Conservation (phyloP, 2,888 invertebrate species). For the Alitta virens region DNA sequence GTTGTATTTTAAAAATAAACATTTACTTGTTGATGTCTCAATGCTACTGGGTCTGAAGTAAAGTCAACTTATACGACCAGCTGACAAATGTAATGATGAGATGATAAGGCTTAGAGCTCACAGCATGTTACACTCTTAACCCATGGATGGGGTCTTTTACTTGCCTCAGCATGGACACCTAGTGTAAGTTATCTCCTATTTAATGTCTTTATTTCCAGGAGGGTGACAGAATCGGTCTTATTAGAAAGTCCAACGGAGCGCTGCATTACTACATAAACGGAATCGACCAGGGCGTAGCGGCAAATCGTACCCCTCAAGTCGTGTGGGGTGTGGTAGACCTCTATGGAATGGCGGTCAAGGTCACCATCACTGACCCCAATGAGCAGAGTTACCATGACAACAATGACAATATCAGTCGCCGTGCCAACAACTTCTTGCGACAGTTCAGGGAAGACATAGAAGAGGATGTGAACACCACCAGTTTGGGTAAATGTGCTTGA, state of each 20-base stretch:
- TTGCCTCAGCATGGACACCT: too few species aligned
- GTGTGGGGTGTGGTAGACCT: conserved; percentile 94
- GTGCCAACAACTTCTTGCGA: conserved; percentile 35
- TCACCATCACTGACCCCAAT: conserved; percentile 48
- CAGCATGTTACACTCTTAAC: too few species aligned
- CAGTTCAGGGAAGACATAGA: conserved; percentile 36
- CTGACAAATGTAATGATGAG: too few species aligned
- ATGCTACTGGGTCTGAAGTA: too few species aligned
- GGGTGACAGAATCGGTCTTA: conserved; percentile 89
- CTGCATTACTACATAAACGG: conserved; percentile 93
- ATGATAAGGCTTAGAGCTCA: too few species aligned
- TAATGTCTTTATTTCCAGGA: too few species aligned
- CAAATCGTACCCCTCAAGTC: conserved; percentile 74
- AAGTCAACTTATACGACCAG: too few species aligned
- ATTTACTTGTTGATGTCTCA: too few species aligned
- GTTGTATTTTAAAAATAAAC: too few species aligned
- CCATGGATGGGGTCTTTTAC: too few species aligned
- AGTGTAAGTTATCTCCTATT: too few species aligned
- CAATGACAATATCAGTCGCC: conserved; percentile 6
- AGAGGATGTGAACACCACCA: background rate
- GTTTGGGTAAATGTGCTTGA: background rate
- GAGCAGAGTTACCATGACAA: conserved; percentile 21
- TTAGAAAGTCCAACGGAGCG: conserved; percentile 78
- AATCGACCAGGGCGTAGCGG: conserved; percentile 77
- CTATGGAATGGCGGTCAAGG: conserved; percentile 65